Percentiles rank a stretch among this genome's conserved stretches.
phyloP scores from a whole-genome alignment of 1,140 invertebrate genomes.

The Drosophila albomicans region DNA sequence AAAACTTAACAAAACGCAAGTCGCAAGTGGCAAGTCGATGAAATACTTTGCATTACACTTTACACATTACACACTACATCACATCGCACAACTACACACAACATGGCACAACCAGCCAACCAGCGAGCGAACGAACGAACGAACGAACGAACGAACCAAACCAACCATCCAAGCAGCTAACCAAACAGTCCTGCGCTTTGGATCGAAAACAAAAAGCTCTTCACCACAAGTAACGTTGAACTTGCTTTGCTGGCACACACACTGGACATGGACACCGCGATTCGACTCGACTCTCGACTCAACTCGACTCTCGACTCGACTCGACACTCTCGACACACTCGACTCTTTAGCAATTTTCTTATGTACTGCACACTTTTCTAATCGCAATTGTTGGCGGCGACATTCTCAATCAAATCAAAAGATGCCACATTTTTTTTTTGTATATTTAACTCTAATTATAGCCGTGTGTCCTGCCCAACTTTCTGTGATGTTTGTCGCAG shows the following conservation, averaged over 20 bases:
- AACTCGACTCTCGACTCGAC: background rate
- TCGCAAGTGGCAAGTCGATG: conserved; percentile 45
- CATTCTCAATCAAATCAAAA: background rate
- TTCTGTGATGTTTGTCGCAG: background rate
- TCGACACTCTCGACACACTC: background rate
- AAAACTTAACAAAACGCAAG: conserved; percentile 53
- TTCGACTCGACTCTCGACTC: background rate
- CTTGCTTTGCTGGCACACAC: conserved; percentile 12
- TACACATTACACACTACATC: conserved; percentile 26
- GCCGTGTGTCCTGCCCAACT: background rate
- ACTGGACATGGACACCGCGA: too few relatives aligned
- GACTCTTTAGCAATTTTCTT: too few relatives aligned
- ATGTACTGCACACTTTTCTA: background rate
- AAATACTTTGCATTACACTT: conserved; percentile 74
- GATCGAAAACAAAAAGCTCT: conserved; percentile 31
- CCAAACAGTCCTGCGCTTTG: conserved; percentile 49
- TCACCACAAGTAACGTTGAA: background rate
- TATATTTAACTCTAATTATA: background rate
- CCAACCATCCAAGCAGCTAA: conserved; percentile 22
- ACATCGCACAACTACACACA: conserved; percentile 48
- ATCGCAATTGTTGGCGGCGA: background rate
- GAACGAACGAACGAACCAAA: too few relatives aligned
- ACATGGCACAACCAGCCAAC: too few relatives aligned
- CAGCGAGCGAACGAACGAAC: too few relatives aligned
- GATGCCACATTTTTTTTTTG: background rate